These are phyloP conservation scores for Dendrolimus pini DNA, from an alignment of 2,888 invertebrate species.

Conservation along the genomic window DNA sequence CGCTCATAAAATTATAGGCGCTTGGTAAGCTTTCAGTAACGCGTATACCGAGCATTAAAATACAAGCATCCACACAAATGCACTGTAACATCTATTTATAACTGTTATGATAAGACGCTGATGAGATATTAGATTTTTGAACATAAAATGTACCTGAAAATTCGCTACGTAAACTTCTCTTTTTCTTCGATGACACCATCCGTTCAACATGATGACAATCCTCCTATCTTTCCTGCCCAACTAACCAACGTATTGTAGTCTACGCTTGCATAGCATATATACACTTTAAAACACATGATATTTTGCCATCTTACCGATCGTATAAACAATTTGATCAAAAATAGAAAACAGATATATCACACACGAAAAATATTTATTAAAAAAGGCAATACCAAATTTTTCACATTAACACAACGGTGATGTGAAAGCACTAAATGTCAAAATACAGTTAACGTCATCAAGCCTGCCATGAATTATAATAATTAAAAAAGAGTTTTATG, in stretches of 20 bases:
- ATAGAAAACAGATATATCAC: conserved; percentile 33
- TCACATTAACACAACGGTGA: conserved; percentile 37
- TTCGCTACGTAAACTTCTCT: conserved; percentile 44
- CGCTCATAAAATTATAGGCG: too few relatives aligned
- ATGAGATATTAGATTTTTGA: background rate
- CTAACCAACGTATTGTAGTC: conserved; percentile 43
- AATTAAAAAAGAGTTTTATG: conserved; percentile 13
- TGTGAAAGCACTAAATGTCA: conserved; percentile 43
- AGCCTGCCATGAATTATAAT: conserved; percentile 15
- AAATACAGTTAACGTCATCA: conserved; percentile 18
- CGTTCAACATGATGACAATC: conserved; percentile 69
- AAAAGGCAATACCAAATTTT: conserved; percentile 68
- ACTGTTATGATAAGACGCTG: too few relatives aligned
- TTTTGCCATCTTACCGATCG: conserved; percentile 57
- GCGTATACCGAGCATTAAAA: too few relatives aligned
- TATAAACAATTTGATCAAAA: conserved; percentile 73
- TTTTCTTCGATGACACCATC: conserved; percentile 64
- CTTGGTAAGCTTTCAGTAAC: too few relatives aligned
- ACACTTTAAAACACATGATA: conserved; percentile 69
- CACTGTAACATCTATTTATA: too few relatives aligned
- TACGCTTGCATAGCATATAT: conserved; percentile 35
- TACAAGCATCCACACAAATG: too few relatives aligned
- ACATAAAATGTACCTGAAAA: conserved; percentile 47
- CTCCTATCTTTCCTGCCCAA: conserved; percentile 36
- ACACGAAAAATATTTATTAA: conserved; percentile 63